Conservation (phyloP, 2,888 invertebrate species). For the Pinctada fucata region DNA sequence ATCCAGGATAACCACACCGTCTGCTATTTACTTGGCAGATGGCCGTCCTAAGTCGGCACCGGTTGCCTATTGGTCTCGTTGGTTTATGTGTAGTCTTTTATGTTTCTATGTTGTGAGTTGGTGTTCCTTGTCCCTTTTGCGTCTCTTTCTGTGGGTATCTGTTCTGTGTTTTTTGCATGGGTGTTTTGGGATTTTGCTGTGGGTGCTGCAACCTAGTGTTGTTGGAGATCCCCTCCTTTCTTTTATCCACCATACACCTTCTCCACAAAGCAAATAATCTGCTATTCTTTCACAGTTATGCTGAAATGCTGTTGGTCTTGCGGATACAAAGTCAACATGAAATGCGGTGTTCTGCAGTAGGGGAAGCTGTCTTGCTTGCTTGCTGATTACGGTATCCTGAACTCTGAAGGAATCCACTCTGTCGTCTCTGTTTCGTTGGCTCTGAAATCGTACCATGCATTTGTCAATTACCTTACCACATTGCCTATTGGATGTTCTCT, state of each 20-base stretch:
- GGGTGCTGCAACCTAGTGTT: no score
- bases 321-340: background rate
- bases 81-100: no score
- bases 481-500: slow-evolving; percentile 16
- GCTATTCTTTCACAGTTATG: slow-evolving; percentile 18
- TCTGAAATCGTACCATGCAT: slow-evolving; percentile 7
- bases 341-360: slow-evolving; percentile 1
- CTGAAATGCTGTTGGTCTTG: slow-evolving; percentile 6
- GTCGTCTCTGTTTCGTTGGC: background rate
- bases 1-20: no score
- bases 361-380: slow-evolving; percentile 13
- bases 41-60: no score
- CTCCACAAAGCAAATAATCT: slow-evolving; percentile 12
- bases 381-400: slow-evolving; percentile 11
- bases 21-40: no score
- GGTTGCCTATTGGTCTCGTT: no score
- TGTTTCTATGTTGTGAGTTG: no score
- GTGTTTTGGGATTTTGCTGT: no score
- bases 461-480: slow-evolving; percentile 15
- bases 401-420: background rate
- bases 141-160: no score
- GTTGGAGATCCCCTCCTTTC: no score
- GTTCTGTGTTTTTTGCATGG: no score
- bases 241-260: slow-evolving; percentile 21
- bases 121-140: no score